These are phyloP conservation scores for Scaptomyza parva DNA, from an alignment of 2,888 invertebrate species.

Conservation along the genomic window DNA sequence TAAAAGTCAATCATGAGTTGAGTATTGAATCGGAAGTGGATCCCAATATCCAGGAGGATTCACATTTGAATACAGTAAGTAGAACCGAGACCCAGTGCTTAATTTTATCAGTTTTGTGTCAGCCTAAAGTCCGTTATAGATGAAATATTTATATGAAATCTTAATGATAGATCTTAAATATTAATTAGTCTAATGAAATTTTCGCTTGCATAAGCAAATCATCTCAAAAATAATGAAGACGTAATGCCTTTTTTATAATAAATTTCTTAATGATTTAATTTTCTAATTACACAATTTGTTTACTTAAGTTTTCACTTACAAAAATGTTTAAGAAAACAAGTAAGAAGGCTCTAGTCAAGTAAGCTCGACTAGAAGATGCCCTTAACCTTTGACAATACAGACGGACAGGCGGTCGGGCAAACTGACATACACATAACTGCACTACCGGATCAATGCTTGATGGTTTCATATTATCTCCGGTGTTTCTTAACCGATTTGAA, in stretches of 20 bases:
- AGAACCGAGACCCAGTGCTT: neutral
- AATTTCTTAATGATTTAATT: no score
- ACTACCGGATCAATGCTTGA: no score
- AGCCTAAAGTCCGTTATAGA: neutral
- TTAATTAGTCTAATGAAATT: neutral
- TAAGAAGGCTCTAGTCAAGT: no score
- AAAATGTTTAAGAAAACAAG: neutral
- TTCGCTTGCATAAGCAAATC: neutral
- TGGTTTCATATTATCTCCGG: no score
- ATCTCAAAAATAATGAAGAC: neutral
- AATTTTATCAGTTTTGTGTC: neutral
- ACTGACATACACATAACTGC: no score
- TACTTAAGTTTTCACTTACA: no score
- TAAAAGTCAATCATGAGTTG: constrained; percentile 24
- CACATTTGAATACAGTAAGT: constrained; percentile 77
- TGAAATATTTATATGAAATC: neutral
- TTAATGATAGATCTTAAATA: neutral
- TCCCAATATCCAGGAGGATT: constrained; percentile 80
- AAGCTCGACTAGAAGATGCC: no score
- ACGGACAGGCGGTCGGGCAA: no score
- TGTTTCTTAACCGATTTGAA: no score
- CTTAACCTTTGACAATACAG: no score
- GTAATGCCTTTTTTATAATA: no score
- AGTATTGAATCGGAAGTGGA: constrained; percentile 62
- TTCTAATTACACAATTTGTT: no score